Percentiles rank a stretch among this genome's conserved stretches.
phyloP scores from a whole-genome alignment of 2,797 vertebrate species.

The Sarcophilus harrisii region DNA sequence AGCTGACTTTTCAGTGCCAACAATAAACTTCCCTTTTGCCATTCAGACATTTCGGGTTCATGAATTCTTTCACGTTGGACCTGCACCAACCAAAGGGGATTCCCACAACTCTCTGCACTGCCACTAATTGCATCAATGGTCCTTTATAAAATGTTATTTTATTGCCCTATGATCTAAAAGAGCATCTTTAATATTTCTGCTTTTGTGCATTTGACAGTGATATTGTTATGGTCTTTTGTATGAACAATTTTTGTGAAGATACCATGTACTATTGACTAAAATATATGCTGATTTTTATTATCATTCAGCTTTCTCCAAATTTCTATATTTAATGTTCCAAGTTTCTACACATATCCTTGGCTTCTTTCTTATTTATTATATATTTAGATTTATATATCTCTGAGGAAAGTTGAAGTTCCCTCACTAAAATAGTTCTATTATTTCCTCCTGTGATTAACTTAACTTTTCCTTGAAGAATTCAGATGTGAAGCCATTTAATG shows the following conservation, averaged over 20 bases:
- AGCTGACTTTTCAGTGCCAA: too few species aligned
- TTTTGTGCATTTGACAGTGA: neutral
- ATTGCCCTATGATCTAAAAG: neutral
- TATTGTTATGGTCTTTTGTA: neutral
- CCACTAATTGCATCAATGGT: neutral
- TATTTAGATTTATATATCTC: neutral
- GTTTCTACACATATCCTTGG: neutral
- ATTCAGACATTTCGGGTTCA: too few species aligned
- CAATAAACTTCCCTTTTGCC: too few species aligned
- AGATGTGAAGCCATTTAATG: neutral
- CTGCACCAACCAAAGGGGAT: too few species aligned
- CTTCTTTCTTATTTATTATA: neutral
- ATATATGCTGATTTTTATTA: neutral
- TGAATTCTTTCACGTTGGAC: too few species aligned
- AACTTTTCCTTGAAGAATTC: neutral
- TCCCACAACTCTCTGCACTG: too few species aligned
- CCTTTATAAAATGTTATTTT: neutral
- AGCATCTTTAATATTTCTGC: neutral
- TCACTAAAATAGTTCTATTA: neutral
- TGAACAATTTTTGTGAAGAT: neutral
- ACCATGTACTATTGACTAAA: neutral
- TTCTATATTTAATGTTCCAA: neutral
- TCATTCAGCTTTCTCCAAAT: neutral
- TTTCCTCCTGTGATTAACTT: neutral
- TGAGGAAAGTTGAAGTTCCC: neutral